These are phyloP conservation scores for Abramis brama DNA, from an alignment of 2,113 vertebrate genomes.

Conservation along the genomic window DNA sequence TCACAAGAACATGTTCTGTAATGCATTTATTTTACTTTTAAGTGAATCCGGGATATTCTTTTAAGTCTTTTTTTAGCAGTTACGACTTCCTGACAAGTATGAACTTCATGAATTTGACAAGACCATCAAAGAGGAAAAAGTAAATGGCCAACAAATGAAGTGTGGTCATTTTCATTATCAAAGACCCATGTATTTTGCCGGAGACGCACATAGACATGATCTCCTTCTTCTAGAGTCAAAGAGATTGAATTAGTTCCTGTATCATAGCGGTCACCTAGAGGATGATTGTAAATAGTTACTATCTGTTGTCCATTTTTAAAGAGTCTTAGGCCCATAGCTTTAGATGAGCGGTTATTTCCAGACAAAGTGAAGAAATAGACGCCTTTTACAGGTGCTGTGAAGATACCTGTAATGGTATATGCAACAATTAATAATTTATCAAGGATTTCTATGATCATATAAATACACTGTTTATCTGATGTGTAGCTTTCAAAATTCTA, in stretches of 20 bases:
- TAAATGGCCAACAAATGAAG: constrained; percentile 59
- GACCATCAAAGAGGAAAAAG: constrained; percentile 49
- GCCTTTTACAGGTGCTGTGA: constrained; percentile 60
- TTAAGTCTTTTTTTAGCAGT: background rate
- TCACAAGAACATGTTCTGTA: background rate
- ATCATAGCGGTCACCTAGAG: background rate
- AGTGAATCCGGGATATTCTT: background rate
- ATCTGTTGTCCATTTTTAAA: constrained; percentile 58
- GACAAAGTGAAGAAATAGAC: constrained; percentile 63
- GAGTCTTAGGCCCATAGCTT: constrained; percentile 37
- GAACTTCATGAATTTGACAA: background rate
- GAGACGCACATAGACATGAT: constrained; percentile 59
- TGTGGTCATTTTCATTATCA: constrained; percentile 35
- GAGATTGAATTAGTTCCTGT: constrained; percentile 55
- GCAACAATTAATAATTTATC: background rate
- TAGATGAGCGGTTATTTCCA: background rate
- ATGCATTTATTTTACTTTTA: background rate
- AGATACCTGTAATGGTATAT: constrained; percentile 56
- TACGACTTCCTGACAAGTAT: background rate
- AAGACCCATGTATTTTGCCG: background rate
- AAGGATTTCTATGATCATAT: background rate
- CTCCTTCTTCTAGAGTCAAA: constrained; percentile 55
- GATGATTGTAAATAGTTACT: constrained; percentile 30
- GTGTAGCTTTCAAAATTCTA: background rate
- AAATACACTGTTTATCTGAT: background rate